A percentile compares a stretch with the other conserved stretches of the same genome.
Conservation (phyloP, 2,888 invertebrate species). For the Epinotia bilunana region DNA sequence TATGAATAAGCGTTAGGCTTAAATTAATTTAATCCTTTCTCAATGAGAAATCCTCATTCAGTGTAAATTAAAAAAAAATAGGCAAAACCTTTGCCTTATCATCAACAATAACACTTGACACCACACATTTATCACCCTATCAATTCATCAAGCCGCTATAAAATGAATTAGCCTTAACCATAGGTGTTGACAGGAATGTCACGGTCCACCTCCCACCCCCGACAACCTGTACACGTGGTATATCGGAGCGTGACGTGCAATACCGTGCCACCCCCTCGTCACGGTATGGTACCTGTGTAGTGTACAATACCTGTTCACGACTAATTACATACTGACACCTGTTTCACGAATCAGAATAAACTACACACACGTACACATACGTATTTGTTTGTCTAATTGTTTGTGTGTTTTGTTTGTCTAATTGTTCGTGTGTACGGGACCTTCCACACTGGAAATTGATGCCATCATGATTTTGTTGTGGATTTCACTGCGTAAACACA, state of each 20-base stretch:
- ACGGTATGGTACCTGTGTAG: conserved; percentile 47
- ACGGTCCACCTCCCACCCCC: conserved; percentile 45
- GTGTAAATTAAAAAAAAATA: too few species aligned
- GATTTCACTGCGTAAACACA: not conserved
- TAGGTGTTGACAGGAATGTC: conserved; percentile 42
- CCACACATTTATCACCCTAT: conserved; percentile 12
- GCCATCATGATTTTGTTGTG: not conserved
- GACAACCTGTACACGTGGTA: conserved; percentile 47
- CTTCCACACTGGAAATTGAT: not conserved
- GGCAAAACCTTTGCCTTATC: not conserved
- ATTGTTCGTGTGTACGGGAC: not conserved
- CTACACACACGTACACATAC: too few species aligned
- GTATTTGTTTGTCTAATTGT: not conserved
- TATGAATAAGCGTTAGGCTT: too few species aligned
- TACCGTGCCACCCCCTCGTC: conserved; percentile 43
- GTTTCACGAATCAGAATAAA: not conserved
- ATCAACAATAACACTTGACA: not conserved
- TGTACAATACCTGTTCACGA: conserved; percentile 19
- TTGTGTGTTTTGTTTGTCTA: not conserved
- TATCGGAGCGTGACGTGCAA: conserved; percentile 48
- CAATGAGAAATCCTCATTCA: too few species aligned
- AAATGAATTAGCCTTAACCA: conserved; percentile 15
- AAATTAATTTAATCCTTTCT: too few species aligned
- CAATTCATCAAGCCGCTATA: conserved; percentile 1
- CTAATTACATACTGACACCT: conserved; percentile 17